A percentile compares a stretch with the other conserved stretches of the same genome.
Conservation (phyloP, 2,888 invertebrate species). For the Phortica okadai region DNA sequence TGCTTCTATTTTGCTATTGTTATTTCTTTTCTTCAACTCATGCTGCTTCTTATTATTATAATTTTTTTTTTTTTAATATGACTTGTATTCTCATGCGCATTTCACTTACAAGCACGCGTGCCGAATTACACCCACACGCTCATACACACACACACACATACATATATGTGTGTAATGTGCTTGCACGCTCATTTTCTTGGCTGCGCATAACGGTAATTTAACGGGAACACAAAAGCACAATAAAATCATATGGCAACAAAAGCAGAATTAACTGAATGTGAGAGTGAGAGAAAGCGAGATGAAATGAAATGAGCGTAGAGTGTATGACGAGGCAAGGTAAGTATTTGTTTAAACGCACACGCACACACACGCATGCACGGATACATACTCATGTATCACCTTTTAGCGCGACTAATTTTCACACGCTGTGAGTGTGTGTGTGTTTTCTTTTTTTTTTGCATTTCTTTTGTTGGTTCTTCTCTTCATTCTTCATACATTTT, state of each 20-base stretch:
- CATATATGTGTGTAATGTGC: not conserved
- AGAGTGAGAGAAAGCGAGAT: not conserved
- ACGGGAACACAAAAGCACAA: not conserved
- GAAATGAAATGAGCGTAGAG: too few species aligned
- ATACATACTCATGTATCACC: not conserved
- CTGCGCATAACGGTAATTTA: constrained; percentile 18
- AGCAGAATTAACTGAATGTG: not conserved
- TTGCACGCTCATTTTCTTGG: not conserved
- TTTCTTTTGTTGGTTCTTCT: not conserved
- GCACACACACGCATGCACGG: not conserved
- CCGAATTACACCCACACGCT: too few species aligned
- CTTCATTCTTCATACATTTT: too few species aligned
- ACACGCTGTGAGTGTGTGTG: not conserved
- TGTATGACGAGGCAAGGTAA: not conserved
- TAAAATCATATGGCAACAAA: not conserved
- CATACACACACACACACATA: too few species aligned
- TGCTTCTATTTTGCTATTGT: not conserved
- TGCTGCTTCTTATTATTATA: not conserved
- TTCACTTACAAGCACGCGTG: too few species aligned
- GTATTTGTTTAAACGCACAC: not conserved
- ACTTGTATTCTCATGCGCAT: not conserved
- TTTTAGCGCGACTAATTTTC: not conserved
- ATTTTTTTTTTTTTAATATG: not conserved
- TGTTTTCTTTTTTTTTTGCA: not conserved
- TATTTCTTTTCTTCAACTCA: not conserved